Evolutionary conservation across 2,113 vertebrate species (phyloP).

Genomic region (Diadophis punctatus): DNA sequence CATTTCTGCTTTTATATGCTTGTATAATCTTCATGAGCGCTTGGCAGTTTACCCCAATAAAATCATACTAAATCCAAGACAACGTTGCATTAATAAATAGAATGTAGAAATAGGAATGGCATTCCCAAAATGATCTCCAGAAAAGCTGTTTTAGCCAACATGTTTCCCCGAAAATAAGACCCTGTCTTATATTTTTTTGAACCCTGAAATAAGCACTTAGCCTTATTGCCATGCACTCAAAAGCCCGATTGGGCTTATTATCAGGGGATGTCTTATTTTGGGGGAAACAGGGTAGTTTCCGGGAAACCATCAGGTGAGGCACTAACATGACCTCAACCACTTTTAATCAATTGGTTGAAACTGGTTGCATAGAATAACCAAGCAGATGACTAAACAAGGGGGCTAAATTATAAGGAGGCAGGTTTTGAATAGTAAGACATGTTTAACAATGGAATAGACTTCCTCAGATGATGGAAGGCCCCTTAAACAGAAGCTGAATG

Average conservation of each 20-base stretch:
- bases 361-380: neutral
- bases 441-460: neutral
- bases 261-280: too few relatives aligned
- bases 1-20: neutral
- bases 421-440: neutral
- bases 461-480: neutral
- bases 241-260: too few relatives aligned
- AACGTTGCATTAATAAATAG: neutral
- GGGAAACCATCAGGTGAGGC: neutral
- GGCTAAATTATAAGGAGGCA: neutral
- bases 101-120: neutral
- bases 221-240: too few relatives aligned
- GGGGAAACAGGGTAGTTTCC: too few relatives aligned
- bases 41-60: neutral
- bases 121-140: neutral
- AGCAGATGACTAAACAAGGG: neutral
- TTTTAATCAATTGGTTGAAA: neutral
- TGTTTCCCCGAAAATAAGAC: too few relatives aligned
- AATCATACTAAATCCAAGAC: neutral
- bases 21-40: neutral
- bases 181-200: too few relatives aligned
- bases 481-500: neutral
- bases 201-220: too few relatives aligned
- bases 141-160: neutral
- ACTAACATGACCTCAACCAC: neutral